phyloP scores from a whole-genome alignment of 2,113 vertebrate species.

The human region GRCh38 chr6:170109001-170109500 shows the following conservation, averaged over 20 bases:
- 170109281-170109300: slow-evolving; percentile 70
- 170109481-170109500: not conserved
- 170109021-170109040: too few relatives aligned
- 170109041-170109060: too few relatives aligned
- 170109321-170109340: slow-evolving; percentile 76
- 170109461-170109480: not conserved
- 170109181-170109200: slow-evolving; percentile 72
- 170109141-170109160: not conserved
- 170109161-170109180: slow-evolving; percentile 27
- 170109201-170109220: slow-evolving; percentile 71
- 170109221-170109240: slow-evolving; percentile 67
- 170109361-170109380: slow-evolving; percentile 68
- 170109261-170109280: slow-evolving; percentile 64
- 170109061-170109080: too few relatives aligned
- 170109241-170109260: not conserved
- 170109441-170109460: not conserved
- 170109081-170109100: not conserved
- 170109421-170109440: not conserved
- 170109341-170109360: slow-evolving; percentile 73
- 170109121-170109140: accelerated
- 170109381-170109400: too few relatives aligned
- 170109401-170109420: too few relatives aligned
- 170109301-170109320: slow-evolving; percentile 67
- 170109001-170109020: too few relatives aligned
- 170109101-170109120: not conserved